These are phyloP conservation scores for Microcebus griseorufus DNA, from an alignment of 2,113 vertebrate genomes.

Conservation along the genomic window DNA sequence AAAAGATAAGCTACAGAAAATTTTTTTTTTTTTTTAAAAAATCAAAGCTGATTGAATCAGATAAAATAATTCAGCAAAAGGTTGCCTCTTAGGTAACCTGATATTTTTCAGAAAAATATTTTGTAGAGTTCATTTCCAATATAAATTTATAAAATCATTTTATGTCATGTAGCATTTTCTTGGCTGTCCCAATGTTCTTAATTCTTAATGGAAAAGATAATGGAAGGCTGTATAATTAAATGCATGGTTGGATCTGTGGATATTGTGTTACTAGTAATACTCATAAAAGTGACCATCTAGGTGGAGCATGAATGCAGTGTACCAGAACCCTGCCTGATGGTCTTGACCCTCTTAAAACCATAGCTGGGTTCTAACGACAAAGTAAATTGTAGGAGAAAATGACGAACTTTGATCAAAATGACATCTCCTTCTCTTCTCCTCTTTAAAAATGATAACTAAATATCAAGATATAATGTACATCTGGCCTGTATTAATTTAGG, in stretches of 20 bases:
- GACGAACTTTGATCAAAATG: background rate
- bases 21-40: background rate
- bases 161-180: slow-evolving; percentile 27
- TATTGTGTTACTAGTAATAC: background rate
- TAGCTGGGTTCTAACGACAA: background rate
- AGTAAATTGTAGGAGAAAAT: background rate
- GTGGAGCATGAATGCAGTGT: background rate
- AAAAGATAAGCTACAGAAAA: slow-evolving; percentile 14
- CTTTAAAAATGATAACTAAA: background rate
- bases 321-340: background rate
- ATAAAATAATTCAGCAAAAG: slow-evolving; percentile 52
- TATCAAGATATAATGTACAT: background rate
- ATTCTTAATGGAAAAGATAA: slow-evolving; percentile 27
- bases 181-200: slow-evolving; percentile 6
- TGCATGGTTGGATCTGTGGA: background rate
- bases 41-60: slow-evolving; percentile 61
- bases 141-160: slow-evolving; percentile 34
- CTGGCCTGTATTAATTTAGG: background rate
- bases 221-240: background rate
- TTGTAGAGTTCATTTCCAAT: slow-evolving; percentile 38
- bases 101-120: slow-evolving; percentile 44
- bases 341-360: background rate
- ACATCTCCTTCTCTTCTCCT: background rate
- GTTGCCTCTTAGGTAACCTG: slow-evolving; percentile 22
- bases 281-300: background rate